Percentiles rank a stretch among this genome's conserved stretches.
phyloP scores from a whole-genome alignment of 2,113 vertebrate species.

The Sula dactylatra region DNA sequence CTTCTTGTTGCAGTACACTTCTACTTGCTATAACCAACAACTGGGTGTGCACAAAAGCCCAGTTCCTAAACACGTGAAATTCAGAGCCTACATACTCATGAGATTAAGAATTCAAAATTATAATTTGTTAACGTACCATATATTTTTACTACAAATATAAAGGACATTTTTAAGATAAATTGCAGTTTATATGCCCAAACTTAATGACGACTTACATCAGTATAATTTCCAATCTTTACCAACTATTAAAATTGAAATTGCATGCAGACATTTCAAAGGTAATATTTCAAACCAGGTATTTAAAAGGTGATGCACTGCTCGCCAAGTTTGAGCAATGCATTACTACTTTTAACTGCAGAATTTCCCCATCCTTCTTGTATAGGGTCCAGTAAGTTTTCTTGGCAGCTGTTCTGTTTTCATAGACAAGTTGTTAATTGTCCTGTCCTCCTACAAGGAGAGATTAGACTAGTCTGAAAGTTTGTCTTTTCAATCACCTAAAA shows the following conservation, averaged over 20 bases:
- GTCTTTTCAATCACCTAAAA: not conserved
- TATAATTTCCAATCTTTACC: not conserved
- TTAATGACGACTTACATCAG: not conserved
- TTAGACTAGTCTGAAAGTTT: not conserved
- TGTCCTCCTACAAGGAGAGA: not conserved
- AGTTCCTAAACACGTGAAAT: not conserved
- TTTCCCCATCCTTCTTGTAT: not conserved
- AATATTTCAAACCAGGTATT: not conserved
- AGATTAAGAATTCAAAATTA: not conserved
- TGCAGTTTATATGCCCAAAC: not conserved
- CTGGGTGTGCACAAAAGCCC: not conserved
- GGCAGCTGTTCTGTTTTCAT: not conserved
- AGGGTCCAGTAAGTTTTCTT: not conserved
- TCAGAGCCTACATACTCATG: not conserved
- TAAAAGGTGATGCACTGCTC: not conserved
- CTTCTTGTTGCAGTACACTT: not conserved
- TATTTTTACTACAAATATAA: not conserved
- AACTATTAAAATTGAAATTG: not conserved
- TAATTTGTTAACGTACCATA: not conserved
- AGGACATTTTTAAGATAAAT: not conserved
- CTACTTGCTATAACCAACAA: not conserved
- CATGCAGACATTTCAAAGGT: not conserved
- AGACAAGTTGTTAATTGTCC: conserved; percentile 17
- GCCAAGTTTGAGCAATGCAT: not conserved
- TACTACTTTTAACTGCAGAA: not conserved